Conservation (phyloP, 2,797 vertebrate genomes). For the Ceryle rudis region DNA sequence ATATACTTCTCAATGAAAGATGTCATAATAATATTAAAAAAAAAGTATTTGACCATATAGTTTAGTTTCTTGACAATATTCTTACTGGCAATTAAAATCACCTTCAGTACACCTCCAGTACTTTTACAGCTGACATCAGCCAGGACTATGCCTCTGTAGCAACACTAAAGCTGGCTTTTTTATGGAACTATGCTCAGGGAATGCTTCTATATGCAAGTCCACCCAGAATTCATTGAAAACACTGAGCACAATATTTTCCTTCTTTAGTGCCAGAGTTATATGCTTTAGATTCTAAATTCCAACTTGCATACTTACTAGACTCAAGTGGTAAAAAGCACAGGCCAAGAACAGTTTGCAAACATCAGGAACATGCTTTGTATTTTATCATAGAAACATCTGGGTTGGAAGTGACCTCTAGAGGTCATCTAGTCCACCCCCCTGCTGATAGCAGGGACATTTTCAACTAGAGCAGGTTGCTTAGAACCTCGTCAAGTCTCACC, state of each 20-base stretch:
- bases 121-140: background rate
- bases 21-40: background rate
- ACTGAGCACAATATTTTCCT: background rate
- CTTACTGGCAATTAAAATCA: background rate
- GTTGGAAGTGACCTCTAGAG: too few relatives aligned
- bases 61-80: background rate
- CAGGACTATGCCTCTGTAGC: background rate
- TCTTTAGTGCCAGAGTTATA: background rate
- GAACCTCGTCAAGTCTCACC: too few relatives aligned
- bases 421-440: too few relatives aligned
- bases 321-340: background rate
- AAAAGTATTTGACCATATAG: background rate
- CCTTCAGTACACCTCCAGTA: background rate
- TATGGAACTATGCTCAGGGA: background rate
- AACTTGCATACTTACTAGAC: background rate
- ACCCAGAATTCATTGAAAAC: background rate
- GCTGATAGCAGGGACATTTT: too few relatives aligned
- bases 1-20: background rate
- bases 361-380: background rate
- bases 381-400: background rate
- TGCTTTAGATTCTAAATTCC: background rate
- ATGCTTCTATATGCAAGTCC: background rate
- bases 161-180: background rate
- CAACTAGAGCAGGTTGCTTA: too few relatives aligned
- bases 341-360: background rate